These are phyloP conservation scores for Cryptomyrus ogoouensis DNA, from an alignment of 2,113 vertebrate genomes.

Conservation along the genomic window DNA sequence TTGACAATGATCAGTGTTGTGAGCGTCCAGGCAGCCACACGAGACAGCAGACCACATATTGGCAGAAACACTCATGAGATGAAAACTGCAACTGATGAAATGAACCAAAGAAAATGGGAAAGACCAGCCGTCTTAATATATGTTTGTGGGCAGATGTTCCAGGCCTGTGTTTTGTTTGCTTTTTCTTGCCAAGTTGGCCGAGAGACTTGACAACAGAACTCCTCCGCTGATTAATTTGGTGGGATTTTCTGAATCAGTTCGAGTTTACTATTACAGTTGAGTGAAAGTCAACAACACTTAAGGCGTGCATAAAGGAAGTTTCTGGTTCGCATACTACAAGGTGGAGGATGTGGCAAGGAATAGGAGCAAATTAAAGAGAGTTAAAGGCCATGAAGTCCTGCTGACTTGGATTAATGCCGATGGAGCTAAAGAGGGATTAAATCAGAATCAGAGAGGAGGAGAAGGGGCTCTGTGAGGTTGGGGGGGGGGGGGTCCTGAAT, in stretches of 20 bases:
- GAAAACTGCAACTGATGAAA: neutral
- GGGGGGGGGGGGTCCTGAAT: neutral
- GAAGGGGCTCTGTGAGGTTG: neutral
- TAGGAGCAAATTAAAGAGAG: neutral
- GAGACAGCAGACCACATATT: neutral
- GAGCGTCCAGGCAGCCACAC: neutral
- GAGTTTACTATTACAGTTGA: neutral
- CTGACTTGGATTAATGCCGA: neutral
- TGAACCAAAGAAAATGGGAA: neutral
- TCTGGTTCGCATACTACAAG: neutral
- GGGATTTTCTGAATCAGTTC: neutral
- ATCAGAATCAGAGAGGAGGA: neutral
- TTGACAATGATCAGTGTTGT: neutral
- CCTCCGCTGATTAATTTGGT: neutral
- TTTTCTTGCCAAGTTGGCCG: slow-evolving; percentile 1
- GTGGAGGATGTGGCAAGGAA: neutral
- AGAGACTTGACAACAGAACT: neutral
- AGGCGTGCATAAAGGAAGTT: neutral
- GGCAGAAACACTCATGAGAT: neutral
- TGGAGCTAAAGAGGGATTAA: neutral
- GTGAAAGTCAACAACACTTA: neutral
- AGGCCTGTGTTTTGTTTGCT: neutral
- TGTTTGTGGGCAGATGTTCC: neutral
- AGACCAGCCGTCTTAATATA: neutral
- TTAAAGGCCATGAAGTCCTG: neutral